Base-by-base conservation (phyloP, 1,140 invertebrate species). In the Psix sp. region DNA sequence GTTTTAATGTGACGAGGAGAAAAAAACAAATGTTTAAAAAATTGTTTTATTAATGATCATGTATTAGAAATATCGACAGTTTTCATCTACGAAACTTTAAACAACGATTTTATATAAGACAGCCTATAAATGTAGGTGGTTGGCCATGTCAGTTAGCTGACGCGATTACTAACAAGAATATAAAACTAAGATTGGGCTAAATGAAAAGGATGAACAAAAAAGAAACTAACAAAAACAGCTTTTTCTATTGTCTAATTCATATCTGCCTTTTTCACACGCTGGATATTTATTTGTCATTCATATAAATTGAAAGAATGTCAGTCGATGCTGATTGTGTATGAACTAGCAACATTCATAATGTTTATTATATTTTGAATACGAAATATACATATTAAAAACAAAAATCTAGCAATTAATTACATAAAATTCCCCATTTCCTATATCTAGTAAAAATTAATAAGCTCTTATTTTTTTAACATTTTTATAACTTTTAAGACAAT, bases 321-420 rank as follows among this genome's bases (percentile, higher is more conserved):
- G 78, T 79, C 77, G 75, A 79, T 71, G 75, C 79, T 79, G 73
- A 79, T 76, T 80, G 80, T 79, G 76, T 80, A 65, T 71, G 79
- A 82, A 78, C 79, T 81, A 80, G 80, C 81, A 82, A 82, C 79
- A 81, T 81, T 81, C 84, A 81, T 85, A 84, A 83, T 85, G 83
- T 85, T 85, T 77, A 84, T 85, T 84, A 83, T 84, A 85, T 84
- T 84, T 84, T 84, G 83, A 84, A 84, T 84, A 84, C 83, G 81
- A 85, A 85, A 83, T 84, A 84, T 80, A 83, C 77, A 81, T 80
- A 81, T 82, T 80, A 63, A 80, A 81, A 79, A 77, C 62, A 33
- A 18, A 7, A 3, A 10, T 2, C n/a, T 2, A n/a, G 7, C 21
- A 4, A 9, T 24, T 14, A 11, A 35, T 35, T 29, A 9, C 11